These are phyloP conservation scores for Notothenia coriiceps DNA, from an alignment of 2,113 vertebrate species.

Conservation along the genomic window DNA sequence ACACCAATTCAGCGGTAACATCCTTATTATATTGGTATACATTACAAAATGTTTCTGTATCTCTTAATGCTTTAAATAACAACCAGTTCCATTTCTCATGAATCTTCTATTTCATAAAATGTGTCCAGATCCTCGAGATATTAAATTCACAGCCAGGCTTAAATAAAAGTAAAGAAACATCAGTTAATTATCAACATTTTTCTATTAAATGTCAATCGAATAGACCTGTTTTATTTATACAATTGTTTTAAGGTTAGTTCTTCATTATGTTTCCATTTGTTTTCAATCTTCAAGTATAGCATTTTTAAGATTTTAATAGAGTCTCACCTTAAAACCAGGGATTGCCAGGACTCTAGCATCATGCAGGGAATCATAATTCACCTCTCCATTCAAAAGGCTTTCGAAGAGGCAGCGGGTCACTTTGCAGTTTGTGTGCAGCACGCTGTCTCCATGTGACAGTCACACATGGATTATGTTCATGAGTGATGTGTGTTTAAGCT, in stretches of 20 bases:
- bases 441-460: background rate
- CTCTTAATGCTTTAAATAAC: background rate
- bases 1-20: too few species aligned
- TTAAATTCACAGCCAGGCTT: background rate
- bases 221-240: background rate
- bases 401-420: background rate
- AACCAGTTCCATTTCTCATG: background rate
- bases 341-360: background rate
- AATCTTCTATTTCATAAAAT: background rate
- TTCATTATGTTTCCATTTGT: background rate
- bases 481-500: slow-evolving; percentile 25
- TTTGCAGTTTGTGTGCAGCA: slow-evolving; percentile 19
- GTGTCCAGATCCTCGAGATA: background rate
- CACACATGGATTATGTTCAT: background rate
- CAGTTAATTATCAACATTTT: background rate
- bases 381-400: background rate
- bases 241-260: background rate
- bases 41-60: background rate
- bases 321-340: background rate
- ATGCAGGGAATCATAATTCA: background rate
- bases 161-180: background rate
- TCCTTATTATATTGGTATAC: too few species aligned
- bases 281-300: background rate
- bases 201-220: background rate
- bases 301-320: background rate